These are phyloP conservation scores for Dorcus hopei DNA, from an alignment of 2,888 invertebrate genomes.

Conservation along the genomic window DNA sequence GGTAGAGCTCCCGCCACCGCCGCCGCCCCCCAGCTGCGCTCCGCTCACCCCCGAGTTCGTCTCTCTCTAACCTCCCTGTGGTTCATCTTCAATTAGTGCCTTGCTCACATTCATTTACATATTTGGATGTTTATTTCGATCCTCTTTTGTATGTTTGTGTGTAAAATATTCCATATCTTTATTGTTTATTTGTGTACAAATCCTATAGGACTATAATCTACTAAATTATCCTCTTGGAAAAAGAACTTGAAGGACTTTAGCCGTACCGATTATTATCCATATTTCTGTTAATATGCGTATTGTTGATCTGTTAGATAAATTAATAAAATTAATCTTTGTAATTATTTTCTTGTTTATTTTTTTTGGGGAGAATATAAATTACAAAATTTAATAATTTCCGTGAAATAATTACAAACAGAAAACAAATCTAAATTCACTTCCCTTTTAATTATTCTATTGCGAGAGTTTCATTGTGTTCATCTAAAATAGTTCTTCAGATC, in stretches of 20 bases:
- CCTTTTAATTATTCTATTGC: too few species aligned
- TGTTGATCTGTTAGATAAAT: conserved; percentile 44
- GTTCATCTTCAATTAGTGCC: conserved; percentile 52
- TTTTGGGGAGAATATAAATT: background rate
- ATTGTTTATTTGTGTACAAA: conserved; percentile 11
- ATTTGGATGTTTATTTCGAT: conserved; percentile 11
- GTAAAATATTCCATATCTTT: background rate
- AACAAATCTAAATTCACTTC: too few species aligned
- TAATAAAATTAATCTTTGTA: conserved; percentile 42
- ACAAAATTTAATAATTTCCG: too few species aligned
- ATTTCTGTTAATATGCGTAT: conserved; percentile 40
- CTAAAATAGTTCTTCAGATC: too few species aligned
- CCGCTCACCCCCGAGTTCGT: conserved; percentile 58
- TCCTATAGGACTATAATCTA: conserved; percentile 7
- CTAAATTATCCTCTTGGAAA: conserved; percentile 5
- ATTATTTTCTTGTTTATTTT: conserved; percentile 23
- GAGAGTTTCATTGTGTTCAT: too few species aligned
- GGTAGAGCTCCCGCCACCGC: conserved; percentile 45
- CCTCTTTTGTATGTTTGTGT: conserved; percentile 6
- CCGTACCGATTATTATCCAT: conserved; percentile 26
- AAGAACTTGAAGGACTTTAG: conserved; percentile 16
- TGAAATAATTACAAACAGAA: too few species aligned
- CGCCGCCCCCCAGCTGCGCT: conserved; percentile 57
- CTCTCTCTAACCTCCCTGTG: conserved; percentile 52
- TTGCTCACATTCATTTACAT: conserved; percentile 41